Percentiles rank a stretch among this genome's conserved stretches.
phyloP scores from a whole-genome alignment of 2,113 vertebrate species.

The Stigmatopora nigra region DNA sequence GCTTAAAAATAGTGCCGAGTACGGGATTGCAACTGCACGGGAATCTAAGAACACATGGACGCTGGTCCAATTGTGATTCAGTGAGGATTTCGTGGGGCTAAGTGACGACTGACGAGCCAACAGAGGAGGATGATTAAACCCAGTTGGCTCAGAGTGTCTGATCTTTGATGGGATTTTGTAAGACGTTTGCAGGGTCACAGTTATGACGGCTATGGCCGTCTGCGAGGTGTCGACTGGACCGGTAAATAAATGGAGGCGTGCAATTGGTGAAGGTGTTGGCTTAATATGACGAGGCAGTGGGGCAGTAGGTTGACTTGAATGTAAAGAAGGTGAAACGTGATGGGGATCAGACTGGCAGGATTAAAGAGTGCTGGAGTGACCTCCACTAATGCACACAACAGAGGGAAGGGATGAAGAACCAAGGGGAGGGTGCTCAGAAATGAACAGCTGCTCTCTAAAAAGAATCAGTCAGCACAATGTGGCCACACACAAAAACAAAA shows the following conservation, averaged over 20 bases:
- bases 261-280: background rate
- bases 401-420: slow-evolving; percentile 21
- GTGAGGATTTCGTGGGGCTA: slow-evolving; percentile 40
- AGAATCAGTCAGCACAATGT: background rate
- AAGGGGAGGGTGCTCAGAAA: slow-evolving; percentile 11
- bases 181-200: background rate
- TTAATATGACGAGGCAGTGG: slow-evolving; percentile 43
- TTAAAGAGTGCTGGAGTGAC: slow-evolving; percentile 56
- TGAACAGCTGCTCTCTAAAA: slow-evolving; percentile 48
- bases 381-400: slow-evolving; percentile 40
- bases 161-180: background rate
- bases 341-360: slow-evolving; percentile 62
- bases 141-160: slow-evolving; percentile 14
- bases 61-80: slow-evolving; percentile 37
- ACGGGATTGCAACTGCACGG: slow-evolving; percentile 52
- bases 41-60: slow-evolving; percentile 55
- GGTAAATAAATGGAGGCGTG: background rate
- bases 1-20: slow-evolving; percentile 60
- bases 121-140: slow-evolving; percentile 31
- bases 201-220: background rate
- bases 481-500: background rate
- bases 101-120: slow-evolving; percentile 41
- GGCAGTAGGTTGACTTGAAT: slow-evolving; percentile 49
- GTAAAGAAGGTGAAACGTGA: slow-evolving; percentile 57
- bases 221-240: slow-evolving; percentile 18